Conservation (phyloP, 2,888 invertebrate genomes). For the Byasa hedistus region DNA sequence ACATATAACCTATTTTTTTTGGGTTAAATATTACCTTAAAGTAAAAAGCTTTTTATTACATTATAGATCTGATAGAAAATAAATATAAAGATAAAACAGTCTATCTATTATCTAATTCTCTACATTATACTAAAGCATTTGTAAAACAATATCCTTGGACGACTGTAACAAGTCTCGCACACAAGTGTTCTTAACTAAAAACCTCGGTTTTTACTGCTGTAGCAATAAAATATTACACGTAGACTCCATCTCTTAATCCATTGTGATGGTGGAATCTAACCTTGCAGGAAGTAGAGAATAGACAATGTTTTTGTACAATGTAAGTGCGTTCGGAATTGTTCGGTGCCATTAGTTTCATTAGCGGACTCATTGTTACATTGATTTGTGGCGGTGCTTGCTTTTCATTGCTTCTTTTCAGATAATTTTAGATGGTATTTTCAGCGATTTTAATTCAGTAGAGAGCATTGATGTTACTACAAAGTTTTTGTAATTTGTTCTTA, state of each 20-base stretch:
- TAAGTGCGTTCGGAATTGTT: constrained; percentile 33
- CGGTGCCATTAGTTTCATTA: constrained; percentile 35
- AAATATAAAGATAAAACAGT: not conserved
- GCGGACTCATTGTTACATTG: constrained; percentile 29
- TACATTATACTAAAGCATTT: not conserved
- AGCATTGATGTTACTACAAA: no score
- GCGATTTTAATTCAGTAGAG: not conserved
- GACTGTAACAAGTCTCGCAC: not conserved
- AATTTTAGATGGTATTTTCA: not conserved
- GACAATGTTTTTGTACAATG: constrained; percentile 47
- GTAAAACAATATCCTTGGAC: not conserved
- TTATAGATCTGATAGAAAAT: not conserved
- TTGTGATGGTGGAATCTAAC: constrained; percentile 50
- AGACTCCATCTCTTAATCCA: constrained; percentile 64
- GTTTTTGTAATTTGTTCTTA: no score
- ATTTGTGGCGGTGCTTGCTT: constrained; percentile 14
- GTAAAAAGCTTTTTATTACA: no score
- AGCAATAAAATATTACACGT: constrained; percentile 57
- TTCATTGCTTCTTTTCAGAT: constrained; percentile 7
- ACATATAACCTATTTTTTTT: no score
- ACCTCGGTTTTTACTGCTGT: not conserved
- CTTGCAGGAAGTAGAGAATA: constrained; percentile 40
- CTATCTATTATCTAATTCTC: not conserved
- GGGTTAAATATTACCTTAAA: no score
- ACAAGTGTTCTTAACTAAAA: no score